A percentile compares a stretch with the other conserved stretches of the same genome.
Conservation (phyloP, 2,113 vertebrate species). For the Tachuris rubrigastra region DNA sequence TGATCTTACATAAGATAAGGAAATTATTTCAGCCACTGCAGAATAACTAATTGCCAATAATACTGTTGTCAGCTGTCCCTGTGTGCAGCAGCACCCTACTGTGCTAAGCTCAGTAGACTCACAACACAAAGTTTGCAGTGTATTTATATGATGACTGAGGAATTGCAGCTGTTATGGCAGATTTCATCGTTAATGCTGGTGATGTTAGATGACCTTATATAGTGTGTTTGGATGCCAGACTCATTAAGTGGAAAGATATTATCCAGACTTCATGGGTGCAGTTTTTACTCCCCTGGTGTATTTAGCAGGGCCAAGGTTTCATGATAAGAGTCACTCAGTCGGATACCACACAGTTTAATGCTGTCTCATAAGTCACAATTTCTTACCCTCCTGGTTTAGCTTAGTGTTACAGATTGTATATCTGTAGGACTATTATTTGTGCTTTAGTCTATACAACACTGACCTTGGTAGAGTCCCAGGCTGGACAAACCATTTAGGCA, state of each 20-base stretch:
- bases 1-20: conserved; percentile 36
- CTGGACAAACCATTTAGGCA: background rate
- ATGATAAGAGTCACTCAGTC: background rate
- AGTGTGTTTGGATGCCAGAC: background rate
- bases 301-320: background rate
- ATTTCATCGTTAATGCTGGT: background rate
- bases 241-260: background rate
- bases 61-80: background rate
- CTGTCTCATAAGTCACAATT: conserved; percentile 41
- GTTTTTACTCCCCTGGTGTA: background rate
- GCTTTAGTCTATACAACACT: background rate
- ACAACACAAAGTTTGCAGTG: background rate
- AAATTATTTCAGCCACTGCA: conserved; percentile 29
- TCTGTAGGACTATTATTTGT: background rate
- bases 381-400: background rate
- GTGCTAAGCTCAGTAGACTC: background rate
- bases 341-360: background rate
- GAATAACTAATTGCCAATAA: conserved; percentile 45
- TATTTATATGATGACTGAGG: background rate
- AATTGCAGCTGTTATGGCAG: background rate
- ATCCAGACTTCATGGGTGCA: background rate
- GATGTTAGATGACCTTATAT: background rate
- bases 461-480: conserved; percentile 28
- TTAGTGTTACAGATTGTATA: background rate
- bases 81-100: background rate